Evolutionary conservation across 2,888 invertebrate genomes (phyloP).

Genomic region (Himalopsyche anomala): DNA sequence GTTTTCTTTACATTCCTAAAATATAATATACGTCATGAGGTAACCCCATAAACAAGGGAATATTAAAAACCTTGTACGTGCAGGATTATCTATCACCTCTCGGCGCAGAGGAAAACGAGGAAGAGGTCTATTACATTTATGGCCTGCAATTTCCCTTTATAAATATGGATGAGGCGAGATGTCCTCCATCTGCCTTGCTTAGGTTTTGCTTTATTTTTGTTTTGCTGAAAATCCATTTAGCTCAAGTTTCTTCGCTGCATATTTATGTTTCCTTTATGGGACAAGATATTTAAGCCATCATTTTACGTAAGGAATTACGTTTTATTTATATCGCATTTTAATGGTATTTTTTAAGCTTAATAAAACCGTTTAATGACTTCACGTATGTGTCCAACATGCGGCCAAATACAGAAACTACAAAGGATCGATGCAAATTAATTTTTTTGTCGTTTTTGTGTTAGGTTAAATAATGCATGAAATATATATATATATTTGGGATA

Average conservation of each 20-base stretch:
- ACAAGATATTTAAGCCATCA: neutral
- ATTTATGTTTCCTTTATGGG: constrained; percentile 9
- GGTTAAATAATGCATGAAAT: too few relatives aligned
- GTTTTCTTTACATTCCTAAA: too few relatives aligned
- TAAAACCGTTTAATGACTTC: too few relatives aligned
- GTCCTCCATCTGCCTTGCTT: neutral
- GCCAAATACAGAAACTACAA: too few relatives aligned
- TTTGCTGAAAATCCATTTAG: constrained; percentile 6
- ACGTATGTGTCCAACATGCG: too few relatives aligned
- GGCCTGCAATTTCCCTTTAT: constrained; percentile 16
- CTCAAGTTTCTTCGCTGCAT: neutral
- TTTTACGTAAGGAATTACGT: too few relatives aligned
- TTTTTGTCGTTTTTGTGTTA: too few relatives aligned
- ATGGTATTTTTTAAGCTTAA: too few relatives aligned
- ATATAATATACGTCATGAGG: too few relatives aligned
- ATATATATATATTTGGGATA: too few relatives aligned
- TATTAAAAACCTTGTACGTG: neutral
- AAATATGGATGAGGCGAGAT: constrained; percentile 5
- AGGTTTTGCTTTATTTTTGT: constrained; percentile 13
- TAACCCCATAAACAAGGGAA: neutral
- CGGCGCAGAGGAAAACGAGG: neutral
- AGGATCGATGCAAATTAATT: too few relatives aligned
- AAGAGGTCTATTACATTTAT: neutral
- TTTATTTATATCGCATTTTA: too few relatives aligned
- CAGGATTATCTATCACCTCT: neutral